A percentile compares a stretch with the other conserved stretches of the same genome.
Evolutionary conservation across 2,113 vertebrate species (phyloP).

Genomic region (Pelodiscus sinensis): DNA sequence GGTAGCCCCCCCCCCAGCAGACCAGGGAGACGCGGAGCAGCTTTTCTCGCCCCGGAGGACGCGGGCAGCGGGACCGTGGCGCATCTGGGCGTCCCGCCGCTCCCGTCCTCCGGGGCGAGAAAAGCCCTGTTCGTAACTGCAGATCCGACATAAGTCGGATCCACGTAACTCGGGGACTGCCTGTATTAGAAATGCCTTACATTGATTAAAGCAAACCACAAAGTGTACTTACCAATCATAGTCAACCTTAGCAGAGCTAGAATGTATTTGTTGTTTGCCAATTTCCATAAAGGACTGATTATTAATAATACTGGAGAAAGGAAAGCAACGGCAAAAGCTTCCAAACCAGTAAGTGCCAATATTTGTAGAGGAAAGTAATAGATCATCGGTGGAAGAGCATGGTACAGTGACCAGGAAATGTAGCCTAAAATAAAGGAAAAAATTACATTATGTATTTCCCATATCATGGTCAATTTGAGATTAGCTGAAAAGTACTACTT

Average conservation of each 20-base stretch:
- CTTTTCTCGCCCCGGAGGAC: too few species aligned
- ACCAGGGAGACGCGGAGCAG: too few species aligned
- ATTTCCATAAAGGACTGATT: conserved; percentile 67
- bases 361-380: conserved; percentile 83
- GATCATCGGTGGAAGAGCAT: conserved; percentile 75
- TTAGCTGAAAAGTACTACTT: neutral
- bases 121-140: too few species aligned
- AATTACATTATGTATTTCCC: neutral
- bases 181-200: neutral
- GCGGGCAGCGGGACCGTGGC: too few species aligned
- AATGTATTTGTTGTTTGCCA: conserved; percentile 68
- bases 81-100: too few species aligned
- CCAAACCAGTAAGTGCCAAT: conserved; percentile 75
- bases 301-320: conserved; percentile 71
- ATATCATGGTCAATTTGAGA: neutral
- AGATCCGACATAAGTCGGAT: too few species aligned
- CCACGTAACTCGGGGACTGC: too few species aligned
- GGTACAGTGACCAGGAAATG: conserved; percentile 79
- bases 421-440: conserved; percentile 63
- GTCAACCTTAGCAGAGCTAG: conserved; percentile 69
- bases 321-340: conserved; percentile 65
- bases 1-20: too few species aligned
- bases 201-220: neutral
- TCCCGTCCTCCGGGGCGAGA: too few species aligned
- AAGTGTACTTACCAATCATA: conserved; percentile 66